Evolutionary conservation across 2,113 vertebrate species (phyloP).

Genomic region (Numida meleagris): DNA sequence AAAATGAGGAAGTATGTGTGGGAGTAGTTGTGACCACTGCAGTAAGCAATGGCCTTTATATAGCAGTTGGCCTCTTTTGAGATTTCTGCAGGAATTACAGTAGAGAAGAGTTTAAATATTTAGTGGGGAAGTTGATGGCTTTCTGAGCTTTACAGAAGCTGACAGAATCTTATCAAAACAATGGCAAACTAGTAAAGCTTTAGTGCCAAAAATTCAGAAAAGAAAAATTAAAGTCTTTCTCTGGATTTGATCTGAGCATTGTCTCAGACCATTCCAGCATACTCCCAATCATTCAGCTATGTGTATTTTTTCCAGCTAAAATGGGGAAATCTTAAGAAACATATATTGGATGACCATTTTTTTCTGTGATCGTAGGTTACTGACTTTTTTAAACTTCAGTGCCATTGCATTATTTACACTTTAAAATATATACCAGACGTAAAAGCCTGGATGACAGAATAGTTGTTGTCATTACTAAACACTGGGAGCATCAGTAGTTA

Average conservation of each 20-base stretch:
- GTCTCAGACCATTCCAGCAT: not conserved
- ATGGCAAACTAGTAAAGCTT: not conserved
- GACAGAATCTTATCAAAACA: not conserved
- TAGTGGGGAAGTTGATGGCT: not conserved
- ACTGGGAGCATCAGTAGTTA: not conserved
- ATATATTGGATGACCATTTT: not conserved
- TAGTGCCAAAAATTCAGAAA: not conserved
- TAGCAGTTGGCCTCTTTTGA: not conserved
- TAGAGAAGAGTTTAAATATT: not conserved
- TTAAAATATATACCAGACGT: not conserved
- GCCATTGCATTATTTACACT: not conserved
- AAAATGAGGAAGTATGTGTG: not conserved
- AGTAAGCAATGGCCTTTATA: not conserved
- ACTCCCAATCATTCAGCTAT: not conserved
- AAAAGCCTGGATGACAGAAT: not conserved
- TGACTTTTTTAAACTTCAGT: not conserved
- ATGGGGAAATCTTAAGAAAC: not conserved
- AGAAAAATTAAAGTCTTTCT: rapidly evolving
- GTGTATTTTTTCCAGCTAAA: not conserved
- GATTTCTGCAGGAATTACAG: not conserved
- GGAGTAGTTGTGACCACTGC: not conserved
- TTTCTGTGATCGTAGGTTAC: not conserved
- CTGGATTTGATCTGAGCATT: not conserved
- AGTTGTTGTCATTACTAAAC: not conserved
- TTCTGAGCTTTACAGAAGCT: not conserved